Conservation (phyloP, 2,888 invertebrate genomes). For the Clostera curtula region DNA sequence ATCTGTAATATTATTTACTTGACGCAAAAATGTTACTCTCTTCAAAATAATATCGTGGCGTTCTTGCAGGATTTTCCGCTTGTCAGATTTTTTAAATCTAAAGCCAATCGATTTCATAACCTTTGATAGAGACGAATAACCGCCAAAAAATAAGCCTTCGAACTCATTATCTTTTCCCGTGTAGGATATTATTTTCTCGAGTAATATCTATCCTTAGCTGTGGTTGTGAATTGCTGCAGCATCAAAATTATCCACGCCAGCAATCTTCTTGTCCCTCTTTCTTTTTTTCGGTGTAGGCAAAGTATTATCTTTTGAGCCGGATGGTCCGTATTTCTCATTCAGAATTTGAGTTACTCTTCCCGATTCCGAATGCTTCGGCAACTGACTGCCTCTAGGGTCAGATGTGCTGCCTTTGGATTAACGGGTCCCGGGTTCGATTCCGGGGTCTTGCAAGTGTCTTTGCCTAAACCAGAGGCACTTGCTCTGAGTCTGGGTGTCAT, state of each 20-base stretch:
- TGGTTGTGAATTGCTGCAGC: constrained; percentile 9
- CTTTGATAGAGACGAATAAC: constrained; percentile 3
- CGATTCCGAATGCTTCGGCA: constrained; percentile 7
- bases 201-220: constrained; percentile 8
- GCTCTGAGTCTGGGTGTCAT: too few species aligned
- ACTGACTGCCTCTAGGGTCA: too few species aligned
- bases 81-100: constrained; percentile 6
- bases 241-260: constrained; percentile 6
- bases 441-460: too few species aligned
- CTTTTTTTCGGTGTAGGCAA: constrained; percentile 9
- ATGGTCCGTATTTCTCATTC: constrained; percentile 12
- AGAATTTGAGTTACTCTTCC: constrained; percentile 8
- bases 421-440: too few species aligned
- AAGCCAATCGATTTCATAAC: constrained; percentile 4
- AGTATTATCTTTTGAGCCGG: too few species aligned
- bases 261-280: constrained; percentile 4
- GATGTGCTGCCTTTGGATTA: too few species aligned
- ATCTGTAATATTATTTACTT: too few species aligned
- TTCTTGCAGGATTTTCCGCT: too few species aligned
- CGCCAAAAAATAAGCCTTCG: constrained; percentile 6
- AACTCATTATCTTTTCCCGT: constrained; percentile 4
- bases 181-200: constrained; percentile 6
- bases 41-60: too few species aligned
- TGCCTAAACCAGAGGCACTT: too few species aligned
- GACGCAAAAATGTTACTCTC: too few species aligned